A percentile compares a stretch with the other conserved stretches of the same genome.
phyloP scores from a whole-genome alignment of 37 sponge, comb jelly and placozoan species.

The Diacarnus erythraeanus region DNA sequence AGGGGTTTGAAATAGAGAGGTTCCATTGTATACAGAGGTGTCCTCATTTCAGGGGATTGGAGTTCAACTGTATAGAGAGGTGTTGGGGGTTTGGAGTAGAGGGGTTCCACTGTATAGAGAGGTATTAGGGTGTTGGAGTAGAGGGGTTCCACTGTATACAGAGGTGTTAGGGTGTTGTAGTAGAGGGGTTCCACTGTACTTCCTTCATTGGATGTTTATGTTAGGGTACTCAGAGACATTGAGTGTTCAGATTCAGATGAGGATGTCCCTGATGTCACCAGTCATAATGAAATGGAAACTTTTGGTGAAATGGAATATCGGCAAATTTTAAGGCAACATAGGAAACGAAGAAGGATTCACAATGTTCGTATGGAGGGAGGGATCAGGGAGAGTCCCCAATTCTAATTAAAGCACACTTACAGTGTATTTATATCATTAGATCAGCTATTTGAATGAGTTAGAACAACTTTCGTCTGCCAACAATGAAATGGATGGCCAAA shows the following conservation, averaged over 20 bases:
- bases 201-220: neutral
- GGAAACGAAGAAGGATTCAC: conserved; percentile 14
- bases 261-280: neutral
- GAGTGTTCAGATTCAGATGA: neutral
- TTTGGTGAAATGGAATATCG: conserved; percentile 36
- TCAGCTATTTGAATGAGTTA: neutral
- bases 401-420: too few relatives aligned
- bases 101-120: too few relatives aligned
- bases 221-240: conserved; percentile 18
- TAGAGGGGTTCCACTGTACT: too few relatives aligned
- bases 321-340: conserved; percentile 28
- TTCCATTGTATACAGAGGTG: too few relatives aligned
- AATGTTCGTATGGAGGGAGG: neutral
- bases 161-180: neutral
- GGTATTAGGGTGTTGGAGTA: neutral
- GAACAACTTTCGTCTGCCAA: neutral
- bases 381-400: neutral
- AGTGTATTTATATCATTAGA: too few relatives aligned
- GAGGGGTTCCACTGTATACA: too few relatives aligned
- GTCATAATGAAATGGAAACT: neutral
- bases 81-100: too few relatives aligned
- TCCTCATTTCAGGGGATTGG: too few relatives aligned
- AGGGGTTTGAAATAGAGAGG: too few relatives aligned
- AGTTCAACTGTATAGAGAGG: too few relatives aligned
- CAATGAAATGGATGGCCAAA: neutral